A percentile compares a stretch with the other conserved stretches of the same genome.
Conservation (phyloP, 1,140 invertebrate species). For the Amphibalanus amphitrite region DNA sequence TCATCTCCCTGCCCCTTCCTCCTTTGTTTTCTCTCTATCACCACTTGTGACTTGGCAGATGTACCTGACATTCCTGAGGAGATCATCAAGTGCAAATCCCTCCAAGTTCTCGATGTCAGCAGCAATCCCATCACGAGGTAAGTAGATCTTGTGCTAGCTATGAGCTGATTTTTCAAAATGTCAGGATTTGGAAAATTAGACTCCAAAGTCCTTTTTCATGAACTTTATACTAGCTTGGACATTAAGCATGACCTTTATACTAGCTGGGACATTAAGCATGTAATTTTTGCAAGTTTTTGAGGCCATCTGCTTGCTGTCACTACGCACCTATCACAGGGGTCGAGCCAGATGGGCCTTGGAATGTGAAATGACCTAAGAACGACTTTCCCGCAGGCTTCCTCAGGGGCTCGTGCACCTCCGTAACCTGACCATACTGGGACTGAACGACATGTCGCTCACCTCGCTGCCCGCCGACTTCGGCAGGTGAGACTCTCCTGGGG, state of each 20-base stretch:
- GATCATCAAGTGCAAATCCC: slow-evolving; percentile 74
- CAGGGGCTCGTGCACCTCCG: slow-evolving; percentile 83
- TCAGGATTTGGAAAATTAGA: too few species aligned
- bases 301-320: too few species aligned
- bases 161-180: slow-evolving; percentile 10
- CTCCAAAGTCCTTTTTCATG: too few species aligned
- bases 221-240: too few species aligned
- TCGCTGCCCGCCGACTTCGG: slow-evolving; percentile 90
- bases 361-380: too few species aligned
- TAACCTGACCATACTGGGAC: slow-evolving; percentile 78
- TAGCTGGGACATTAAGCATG: neutral
- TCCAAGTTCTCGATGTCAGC: slow-evolving; percentile 89
- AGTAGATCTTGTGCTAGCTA: slow-evolving; percentile 10
- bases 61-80: slow-evolving; percentile 94
- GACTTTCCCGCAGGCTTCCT: slow-evolving; percentile 46
- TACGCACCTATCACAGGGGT: too few species aligned
- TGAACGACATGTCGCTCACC: slow-evolving; percentile 94
- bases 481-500: slow-evolving; percentile 46
- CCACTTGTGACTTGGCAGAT: slow-evolving; percentile 45
- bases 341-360: too few species aligned
- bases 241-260: too few species aligned
- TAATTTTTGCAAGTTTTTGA: slow-evolving; percentile 12
- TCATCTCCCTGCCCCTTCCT: too few species aligned
- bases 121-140: slow-evolving; percentile 80
- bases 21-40: too few species aligned